Percentiles rank a stretch among this genome's conserved stretches.
Evolutionary conservation across 2,888 invertebrate species (phyloP).

Genomic region (Chalcis sispes): DNA sequence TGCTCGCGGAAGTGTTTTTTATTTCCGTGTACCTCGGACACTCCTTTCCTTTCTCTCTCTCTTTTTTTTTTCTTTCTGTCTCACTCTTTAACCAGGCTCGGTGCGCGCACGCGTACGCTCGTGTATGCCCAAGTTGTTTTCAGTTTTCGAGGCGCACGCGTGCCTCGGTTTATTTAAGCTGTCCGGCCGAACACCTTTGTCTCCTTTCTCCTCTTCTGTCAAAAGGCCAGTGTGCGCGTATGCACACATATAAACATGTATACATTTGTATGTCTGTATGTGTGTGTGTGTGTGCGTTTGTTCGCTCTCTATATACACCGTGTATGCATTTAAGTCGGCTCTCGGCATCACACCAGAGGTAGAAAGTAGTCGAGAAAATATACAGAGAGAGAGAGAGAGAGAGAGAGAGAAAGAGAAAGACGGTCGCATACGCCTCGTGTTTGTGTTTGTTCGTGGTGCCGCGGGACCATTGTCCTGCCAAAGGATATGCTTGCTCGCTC

Average conservation of each 20-base stretch:
- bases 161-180: slow-evolving; percentile 13
- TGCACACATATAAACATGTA: neutral
- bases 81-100: no score
- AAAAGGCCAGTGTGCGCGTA: no score
- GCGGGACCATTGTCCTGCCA: slow-evolving; percentile 53
- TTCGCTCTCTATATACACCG: no score
- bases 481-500: slow-evolving; percentile 26
- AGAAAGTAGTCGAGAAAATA: neutral
- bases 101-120: no score
- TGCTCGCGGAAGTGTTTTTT: neutral
- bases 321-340: no score
- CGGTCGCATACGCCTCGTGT: slow-evolving; percentile 36
- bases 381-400: slow-evolving; percentile 7
- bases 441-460: slow-evolving; percentile 24
- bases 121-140: neutral
- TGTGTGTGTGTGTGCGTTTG: no score
- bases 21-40: no score
- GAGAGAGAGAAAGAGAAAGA: slow-evolving; percentile 25
- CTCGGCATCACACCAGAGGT: neutral
- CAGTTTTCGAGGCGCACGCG: neutral
- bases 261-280: no score
- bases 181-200: slow-evolving; percentile 7
- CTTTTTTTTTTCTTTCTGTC: no score
- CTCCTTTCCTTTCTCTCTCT: no score
- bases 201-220: neutral